Base-by-base conservation (phyloP, 2,113 vertebrate genomes). In the Ardeotis arabs region DNA sequence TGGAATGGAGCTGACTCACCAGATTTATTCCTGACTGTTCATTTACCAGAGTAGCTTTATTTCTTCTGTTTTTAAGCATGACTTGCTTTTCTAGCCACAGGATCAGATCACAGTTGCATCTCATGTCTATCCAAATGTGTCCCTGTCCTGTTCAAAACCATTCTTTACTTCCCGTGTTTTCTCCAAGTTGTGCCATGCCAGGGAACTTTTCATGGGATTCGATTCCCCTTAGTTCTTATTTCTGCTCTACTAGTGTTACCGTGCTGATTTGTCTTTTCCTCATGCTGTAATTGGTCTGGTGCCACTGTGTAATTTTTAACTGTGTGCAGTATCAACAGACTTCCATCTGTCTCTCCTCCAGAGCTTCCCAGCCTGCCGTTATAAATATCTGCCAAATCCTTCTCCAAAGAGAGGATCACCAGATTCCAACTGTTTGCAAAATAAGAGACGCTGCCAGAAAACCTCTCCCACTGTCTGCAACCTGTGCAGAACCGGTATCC, bases 381-480 rank as follows among this genome's bases (percentile, higher is more conserved):
- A 74, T 7, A 89, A 87, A 89, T 95, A 95, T 66, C 94, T 95
- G 96, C 96, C 96, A 97, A 95, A 94, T 80, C 84, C 75, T 95
- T 78, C 93, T 95, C 94, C 94, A 91, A 92, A 93, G 95, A 95
- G 84, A 95, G 81, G 83, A 96, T 87, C 91, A 92, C 93, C 91
- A 82, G 58, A 95, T 96, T 97, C 96, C 95, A 85, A 95, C 91
- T 96, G 96, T 96, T 97, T 95, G 91, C 96, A 96, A 95, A 97
- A 95, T 93, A 95, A 58, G 67, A 74, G 37, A 37, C 0, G 0
- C 74, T 4, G 89, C 89, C 91, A 95, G 81, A 77, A 95, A 58
- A 41, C 52, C 74, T 91, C 67, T 93, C 84, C 70, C 77, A 76
- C 50, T 0, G 9, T 75, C 86, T n/a, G 77, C 89, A 96, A 14